These are phyloP conservation scores for Antigone vipio DNA, from an alignment of 2,113 vertebrate genomes.

Conservation along the genomic window DNA sequence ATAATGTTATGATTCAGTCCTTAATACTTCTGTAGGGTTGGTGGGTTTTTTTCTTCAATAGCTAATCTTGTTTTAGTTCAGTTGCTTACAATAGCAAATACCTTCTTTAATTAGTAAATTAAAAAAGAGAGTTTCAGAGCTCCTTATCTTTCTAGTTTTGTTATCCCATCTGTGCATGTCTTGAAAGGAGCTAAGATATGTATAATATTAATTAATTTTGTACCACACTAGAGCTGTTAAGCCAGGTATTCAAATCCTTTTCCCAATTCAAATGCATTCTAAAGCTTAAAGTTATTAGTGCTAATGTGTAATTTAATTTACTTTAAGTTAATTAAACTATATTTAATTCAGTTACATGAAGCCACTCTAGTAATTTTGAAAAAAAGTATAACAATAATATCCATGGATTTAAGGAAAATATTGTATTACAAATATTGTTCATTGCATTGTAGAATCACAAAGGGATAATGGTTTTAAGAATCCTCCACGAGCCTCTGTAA, in stretches of 20 bases:
- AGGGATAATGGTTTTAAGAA: conserved; percentile 24
- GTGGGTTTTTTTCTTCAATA: conserved; percentile 35
- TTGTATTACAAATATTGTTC: conserved; percentile 54
- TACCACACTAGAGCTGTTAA: conserved; percentile 64
- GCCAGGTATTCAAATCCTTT: conserved; percentile 71
- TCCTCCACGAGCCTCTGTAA: conserved; percentile 8
- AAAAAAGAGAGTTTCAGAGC: conserved; percentile 59
- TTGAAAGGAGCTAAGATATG: conserved; percentile 65
- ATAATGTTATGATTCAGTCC: conserved; percentile 18
- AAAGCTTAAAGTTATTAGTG: conserved; percentile 70
- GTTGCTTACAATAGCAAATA: conserved; percentile 56
- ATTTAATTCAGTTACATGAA: conserved; percentile 72
- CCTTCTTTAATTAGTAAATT: conserved; percentile 66
- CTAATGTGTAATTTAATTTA: conserved; percentile 74
- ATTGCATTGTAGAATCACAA: conserved; percentile 28
- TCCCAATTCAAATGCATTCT: conserved; percentile 58
- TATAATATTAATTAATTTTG: conserved; percentile 73
- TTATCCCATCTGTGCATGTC: conserved; percentile 60
- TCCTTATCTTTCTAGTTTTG: conserved; percentile 66
- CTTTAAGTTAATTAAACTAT: conserved; percentile 74
- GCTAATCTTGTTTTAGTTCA: conserved; percentile 64
- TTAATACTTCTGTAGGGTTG: conserved; percentile 39
- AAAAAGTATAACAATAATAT: conserved; percentile 60
- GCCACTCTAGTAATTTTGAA: conserved; percentile 58
- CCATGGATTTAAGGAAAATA: conserved; percentile 63